phyloP scores from a whole-genome alignment of 2,113 vertebrate genomes.

The Phylloscopus trochiloides region DNA sequence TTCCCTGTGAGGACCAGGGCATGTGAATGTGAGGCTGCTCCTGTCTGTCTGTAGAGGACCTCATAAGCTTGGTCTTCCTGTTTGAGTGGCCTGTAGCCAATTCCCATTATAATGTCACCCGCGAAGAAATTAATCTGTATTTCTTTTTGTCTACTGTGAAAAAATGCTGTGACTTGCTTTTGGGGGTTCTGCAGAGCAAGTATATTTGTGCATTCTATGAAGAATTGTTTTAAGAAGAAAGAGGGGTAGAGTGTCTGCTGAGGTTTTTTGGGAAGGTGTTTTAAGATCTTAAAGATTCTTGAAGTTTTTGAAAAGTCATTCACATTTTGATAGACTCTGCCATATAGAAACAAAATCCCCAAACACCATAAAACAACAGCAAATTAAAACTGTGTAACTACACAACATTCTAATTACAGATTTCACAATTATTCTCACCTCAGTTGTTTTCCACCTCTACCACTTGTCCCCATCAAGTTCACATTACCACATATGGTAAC shows the following conservation, averaged over 20 bases:
- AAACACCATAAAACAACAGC: background rate
- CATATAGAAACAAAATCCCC: background rate
- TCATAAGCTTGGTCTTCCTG: background rate
- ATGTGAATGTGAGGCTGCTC: rapidly evolving
- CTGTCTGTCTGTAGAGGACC: background rate
- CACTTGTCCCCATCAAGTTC: background rate
- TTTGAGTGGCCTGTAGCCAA: background rate
- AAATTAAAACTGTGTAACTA: background rate
- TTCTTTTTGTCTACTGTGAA: background rate
- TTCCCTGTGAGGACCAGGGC: background rate
- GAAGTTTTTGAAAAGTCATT: background rate
- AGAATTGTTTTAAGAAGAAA: background rate
- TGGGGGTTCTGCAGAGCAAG: background rate
- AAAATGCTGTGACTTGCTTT: background rate
- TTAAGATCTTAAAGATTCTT: background rate
- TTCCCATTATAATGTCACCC: background rate
- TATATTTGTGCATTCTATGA: background rate
- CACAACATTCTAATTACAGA: background rate
- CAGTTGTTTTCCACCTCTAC: background rate
- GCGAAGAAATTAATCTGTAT: background rate
- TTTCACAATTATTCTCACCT: background rate
- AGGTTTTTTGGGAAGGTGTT: background rate
- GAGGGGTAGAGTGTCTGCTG: background rate
- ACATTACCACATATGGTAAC: background rate
- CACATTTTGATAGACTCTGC: background rate